A percentile compares a stretch with the other conserved stretches of the same genome.
Evolutionary conservation across 2,797 vertebrate genomes (phyloP).

Genomic region (Bovichtus diacanthus): DNA sequence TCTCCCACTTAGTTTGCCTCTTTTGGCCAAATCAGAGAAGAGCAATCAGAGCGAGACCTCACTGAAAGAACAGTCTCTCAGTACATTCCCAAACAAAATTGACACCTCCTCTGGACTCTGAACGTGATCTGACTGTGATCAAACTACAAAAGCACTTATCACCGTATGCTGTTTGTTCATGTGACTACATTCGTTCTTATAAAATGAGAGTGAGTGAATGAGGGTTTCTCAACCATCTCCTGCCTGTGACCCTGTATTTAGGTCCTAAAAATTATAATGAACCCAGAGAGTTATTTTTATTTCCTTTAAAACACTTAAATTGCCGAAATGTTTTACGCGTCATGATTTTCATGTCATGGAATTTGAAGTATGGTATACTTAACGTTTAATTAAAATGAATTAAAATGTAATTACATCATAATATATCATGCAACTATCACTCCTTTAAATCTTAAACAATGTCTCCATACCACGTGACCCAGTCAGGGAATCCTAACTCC

Average conservation of each 20-base stretch:
- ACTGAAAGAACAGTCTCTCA: slow-evolving; percentile 19
- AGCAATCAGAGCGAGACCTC: slow-evolving; percentile 51
- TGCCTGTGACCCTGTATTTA: background rate
- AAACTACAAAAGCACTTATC: background rate
- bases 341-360: background rate
- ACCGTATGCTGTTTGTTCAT: background rate
- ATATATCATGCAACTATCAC: background rate
- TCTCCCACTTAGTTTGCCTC: slow-evolving; percentile 46
- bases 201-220: background rate
- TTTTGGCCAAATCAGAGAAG: slow-evolving; percentile 47
- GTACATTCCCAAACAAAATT: slow-evolving; percentile 16
- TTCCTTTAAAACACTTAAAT: background rate
- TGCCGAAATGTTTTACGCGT: background rate
- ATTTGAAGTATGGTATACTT: background rate
- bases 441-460: background rate
- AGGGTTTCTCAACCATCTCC: background rate
- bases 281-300: background rate
- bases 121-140: slow-evolving; percentile 30
- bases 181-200: background rate
- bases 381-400: background rate
- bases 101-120: slow-evolving; percentile 21
- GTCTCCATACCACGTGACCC: background rate
- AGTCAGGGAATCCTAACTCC: background rate
- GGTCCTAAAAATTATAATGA: background rate
- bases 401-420: background rate